Evolutionary conservation across 2,888 invertebrate genomes (phyloP), one percentile per base, ranked within the genome.

Genomic region (Ectobius pallidus): DNA sequence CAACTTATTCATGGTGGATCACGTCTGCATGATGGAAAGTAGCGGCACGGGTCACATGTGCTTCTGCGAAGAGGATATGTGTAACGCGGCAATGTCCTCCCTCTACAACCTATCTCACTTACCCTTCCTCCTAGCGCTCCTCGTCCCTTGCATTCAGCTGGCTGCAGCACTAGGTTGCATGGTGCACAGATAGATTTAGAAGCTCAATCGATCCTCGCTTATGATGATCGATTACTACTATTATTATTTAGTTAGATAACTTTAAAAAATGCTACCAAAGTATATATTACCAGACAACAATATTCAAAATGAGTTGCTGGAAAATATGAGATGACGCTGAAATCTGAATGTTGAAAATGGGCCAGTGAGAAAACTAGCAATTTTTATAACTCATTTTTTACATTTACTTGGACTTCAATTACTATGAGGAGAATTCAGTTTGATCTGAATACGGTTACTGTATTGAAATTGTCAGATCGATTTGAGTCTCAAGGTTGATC

Each of bases 21-120:
- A 96, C 88, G 96, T 96, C 87, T 96, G 96, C 91, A 96, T 96
- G 96, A 93, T 94, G 92, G 96, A 96, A 92, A 95, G 96, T 91
- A 94, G 94, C 89, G 95, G 96, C 87, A 95, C 92, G 84, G 96
- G 96, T 86, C 95, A 95, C 90, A 96, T 96, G 96, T 96, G 96
- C 89, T 96, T 96, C 90, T 96, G 96, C 88, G 96, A 96, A 89
- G 95, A 95, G 88, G 95, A 96, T 87, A 93, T 93, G 92, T 96
- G 96, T 89, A 96, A 96, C 85, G 84, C 84, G 80, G 87, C 84
- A 77, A 77, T 78, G 58, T 65, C 70, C 58, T 34, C 62, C 58
- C 68, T 34, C 34, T 22, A 30, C 46, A 44, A 44, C 49, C 32
- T 25, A 16, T 46, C 67, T 30, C 55, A 55, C 58, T 39, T 34